A percentile compares a stretch with the other conserved stretches of the same genome.
Conservation (phyloP, 35 echinoderm and acorn worm species). For the Chiridota heheva region DNA sequence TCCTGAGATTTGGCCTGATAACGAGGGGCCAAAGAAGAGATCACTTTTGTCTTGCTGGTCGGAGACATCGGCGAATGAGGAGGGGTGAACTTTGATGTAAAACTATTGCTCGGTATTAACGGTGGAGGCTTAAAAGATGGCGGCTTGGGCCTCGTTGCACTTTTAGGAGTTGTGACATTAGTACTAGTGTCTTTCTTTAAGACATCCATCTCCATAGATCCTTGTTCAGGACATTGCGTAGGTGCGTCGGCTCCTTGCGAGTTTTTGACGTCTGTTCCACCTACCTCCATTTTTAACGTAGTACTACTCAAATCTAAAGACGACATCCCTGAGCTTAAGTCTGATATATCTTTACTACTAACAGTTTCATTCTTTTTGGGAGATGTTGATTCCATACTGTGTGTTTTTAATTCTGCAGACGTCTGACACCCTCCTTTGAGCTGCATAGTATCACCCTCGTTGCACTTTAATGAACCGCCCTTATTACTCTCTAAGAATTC, state of each 20-base stretch:
- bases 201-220: not conserved
- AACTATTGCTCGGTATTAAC: not conserved
- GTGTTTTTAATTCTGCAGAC: no score
- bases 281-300: no score
- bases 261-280: no score
- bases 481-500: no score
- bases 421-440: no score
- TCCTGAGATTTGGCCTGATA: constrained; percentile 83
- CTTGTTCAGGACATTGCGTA: no score
- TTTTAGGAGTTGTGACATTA: constrained; percentile 17
- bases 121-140: constrained; percentile 14
- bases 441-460: no score
- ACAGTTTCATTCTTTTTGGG: no score
- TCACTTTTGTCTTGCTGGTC: constrained; percentile 60
- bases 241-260: constrained; percentile 4
- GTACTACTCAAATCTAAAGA: constrained; percentile 3
- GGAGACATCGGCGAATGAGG: constrained; percentile 72
- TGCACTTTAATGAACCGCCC: no score
- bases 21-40: constrained; percentile 54
- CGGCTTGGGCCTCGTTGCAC: constrained; percentile 10
- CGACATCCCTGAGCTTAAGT: constrained; percentile 18
- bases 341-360: constrained; percentile 7
- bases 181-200: constrained; percentile 25
- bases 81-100: constrained; percentile 11
- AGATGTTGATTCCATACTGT: no score